Evolutionary conservation across 2,113 vertebrate species (phyloP).

Genomic region (Tachysurus fulvidraco): DNA sequence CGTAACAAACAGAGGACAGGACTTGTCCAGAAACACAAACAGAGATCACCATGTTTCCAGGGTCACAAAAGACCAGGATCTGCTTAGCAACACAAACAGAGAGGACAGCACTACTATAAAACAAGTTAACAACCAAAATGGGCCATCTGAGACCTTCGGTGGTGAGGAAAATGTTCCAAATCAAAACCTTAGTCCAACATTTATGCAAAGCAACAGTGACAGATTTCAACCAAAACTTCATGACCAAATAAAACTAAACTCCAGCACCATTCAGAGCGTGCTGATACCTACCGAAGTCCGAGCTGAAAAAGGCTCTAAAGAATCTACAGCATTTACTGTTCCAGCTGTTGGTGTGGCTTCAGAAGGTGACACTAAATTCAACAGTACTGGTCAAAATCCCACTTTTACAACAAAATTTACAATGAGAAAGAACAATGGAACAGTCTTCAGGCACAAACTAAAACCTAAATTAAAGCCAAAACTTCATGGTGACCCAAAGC

Average conservation of each 20-base stretch:
- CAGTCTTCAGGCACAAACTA: background rate
- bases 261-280: background rate
- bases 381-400: background rate
- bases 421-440: conserved; percentile 5
- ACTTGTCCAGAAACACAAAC: background rate
- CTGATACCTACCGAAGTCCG: background rate
- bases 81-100: background rate
- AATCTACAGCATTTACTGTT: background rate
- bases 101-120: background rate
- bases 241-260: background rate
- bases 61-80: background rate
- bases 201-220: no score
- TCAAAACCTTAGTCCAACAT: no score
- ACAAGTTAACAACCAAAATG: background rate
- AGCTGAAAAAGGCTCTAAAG: background rate
- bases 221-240: no score
- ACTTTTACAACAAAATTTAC: background rate
- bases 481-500: background rate
- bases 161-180: no score
- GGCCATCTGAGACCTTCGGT: no score
- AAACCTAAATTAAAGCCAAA: conserved; percentile 13
- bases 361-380: background rate
- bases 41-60: background rate
- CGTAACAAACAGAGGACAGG: background rate
- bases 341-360: background rate